Evolutionary conservation across 2,113 vertebrate genomes (phyloP).

Genomic region (Osmerus eperlanus): DNA sequence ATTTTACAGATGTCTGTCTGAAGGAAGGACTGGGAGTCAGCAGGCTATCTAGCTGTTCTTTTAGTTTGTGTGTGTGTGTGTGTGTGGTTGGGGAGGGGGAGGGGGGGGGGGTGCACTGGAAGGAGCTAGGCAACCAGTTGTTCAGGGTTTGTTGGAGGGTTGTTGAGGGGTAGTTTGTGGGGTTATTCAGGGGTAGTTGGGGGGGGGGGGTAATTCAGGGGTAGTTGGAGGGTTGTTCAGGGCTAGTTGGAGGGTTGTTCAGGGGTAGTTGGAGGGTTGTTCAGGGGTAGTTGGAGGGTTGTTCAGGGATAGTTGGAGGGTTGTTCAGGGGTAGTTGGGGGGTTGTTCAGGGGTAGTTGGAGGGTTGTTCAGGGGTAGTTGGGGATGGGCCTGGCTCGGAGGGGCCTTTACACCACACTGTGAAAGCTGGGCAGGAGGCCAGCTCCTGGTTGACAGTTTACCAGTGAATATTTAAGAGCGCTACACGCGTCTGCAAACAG

Average conservation of each 20-base stretch:
- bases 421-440: conserved; percentile 58
- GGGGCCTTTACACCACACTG: conserved; percentile 43
- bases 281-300: conserved; percentile 13
- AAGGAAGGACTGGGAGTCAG: conserved; percentile 61
- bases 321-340: background rate
- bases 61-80: conserved; percentile 26
- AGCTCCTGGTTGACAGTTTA: conserved; percentile 69
- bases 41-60: conserved; percentile 44
- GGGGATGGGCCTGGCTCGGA: conserved; percentile 26
- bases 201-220: conserved; percentile 7
- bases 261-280: conserved; percentile 8
- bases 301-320: background rate
- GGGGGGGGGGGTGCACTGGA: conserved; percentile 2
- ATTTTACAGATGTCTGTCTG: conserved; percentile 74
- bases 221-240: conserved; percentile 6
- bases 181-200: conserved; percentile 14
- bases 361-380: background rate
- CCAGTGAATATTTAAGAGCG: conserved; percentile 74
- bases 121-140: too few species aligned
- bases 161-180: background rate
- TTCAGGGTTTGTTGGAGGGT: background rate
- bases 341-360: too few species aligned
- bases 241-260: conserved; percentile 11
- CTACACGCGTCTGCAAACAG: conserved; percentile 57
- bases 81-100: background rate